Conservation (phyloP, 2,797 vertebrate species). For the Pangasius macronema region DNA sequence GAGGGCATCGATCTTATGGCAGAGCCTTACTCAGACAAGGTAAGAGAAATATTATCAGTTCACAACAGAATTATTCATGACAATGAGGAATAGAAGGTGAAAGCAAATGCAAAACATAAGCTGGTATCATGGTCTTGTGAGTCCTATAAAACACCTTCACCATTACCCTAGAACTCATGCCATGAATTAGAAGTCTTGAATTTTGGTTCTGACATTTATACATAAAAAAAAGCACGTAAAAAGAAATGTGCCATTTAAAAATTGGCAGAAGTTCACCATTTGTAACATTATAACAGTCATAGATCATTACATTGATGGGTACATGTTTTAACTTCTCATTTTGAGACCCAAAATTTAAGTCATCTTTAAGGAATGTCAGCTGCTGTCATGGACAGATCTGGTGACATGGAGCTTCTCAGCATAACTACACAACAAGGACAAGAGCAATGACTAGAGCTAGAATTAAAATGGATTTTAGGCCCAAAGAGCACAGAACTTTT, state of each 20-base stretch:
- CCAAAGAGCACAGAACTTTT: not conserved
- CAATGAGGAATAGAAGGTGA: not conserved
- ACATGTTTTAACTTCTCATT: not conserved
- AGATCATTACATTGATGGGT: conserved; percentile 3
- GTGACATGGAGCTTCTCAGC: conserved; percentile 1
- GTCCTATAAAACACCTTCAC: not conserved
- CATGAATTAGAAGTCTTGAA: not conserved
- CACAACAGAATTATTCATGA: conserved; percentile 4
- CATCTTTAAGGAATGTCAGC: conserved; percentile 26
- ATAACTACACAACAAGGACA: not conserved
- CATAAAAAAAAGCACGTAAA: not conserved
- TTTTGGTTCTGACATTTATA: not conserved
- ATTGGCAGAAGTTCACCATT: not conserved
- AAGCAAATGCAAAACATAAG: not conserved
- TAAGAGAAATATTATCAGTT: conserved; percentile 56
- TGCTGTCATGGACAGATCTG: conserved; percentile 16
- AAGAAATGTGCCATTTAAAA: not conserved
- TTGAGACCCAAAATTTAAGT: not conserved
- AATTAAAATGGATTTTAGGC: not conserved
- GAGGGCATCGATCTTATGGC: conserved; percentile 96
- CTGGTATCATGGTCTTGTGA: not conserved
- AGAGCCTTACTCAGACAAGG: conserved; percentile 98
- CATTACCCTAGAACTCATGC: not conserved
- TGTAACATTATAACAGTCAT: conserved; percentile 5
- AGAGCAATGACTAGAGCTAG: not conserved